phyloP scores from a whole-genome alignment of 2,113 vertebrate species.

The Clarias macrocephalus region DNA sequence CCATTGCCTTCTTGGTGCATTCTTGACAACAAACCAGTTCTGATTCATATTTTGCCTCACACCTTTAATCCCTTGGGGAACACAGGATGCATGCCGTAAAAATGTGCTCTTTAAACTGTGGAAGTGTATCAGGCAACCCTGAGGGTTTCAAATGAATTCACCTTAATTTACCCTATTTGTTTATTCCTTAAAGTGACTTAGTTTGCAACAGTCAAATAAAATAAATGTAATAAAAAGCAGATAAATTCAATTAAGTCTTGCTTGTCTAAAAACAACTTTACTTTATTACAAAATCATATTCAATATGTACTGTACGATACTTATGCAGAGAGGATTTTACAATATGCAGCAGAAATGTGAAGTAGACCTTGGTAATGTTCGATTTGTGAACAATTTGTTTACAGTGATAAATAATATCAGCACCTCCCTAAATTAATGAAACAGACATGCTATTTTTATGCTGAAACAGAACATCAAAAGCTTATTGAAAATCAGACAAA shows the following conservation, averaged over 20 bases:
- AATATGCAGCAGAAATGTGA: not conserved
- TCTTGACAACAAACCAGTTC: slow-evolving; percentile 3
- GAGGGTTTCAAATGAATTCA: not conserved
- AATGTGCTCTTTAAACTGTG: not conserved
- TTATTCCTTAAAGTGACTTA: not conserved
- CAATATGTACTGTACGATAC: not conserved
- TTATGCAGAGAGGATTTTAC: not conserved
- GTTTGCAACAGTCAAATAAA: not conserved
- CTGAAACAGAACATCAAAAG: not conserved
- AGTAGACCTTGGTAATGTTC: not conserved
- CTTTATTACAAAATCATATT: not conserved
- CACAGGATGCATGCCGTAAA: not conserved
- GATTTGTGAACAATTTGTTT: not conserved
- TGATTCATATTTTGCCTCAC: not conserved
- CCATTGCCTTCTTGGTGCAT: too few species aligned
- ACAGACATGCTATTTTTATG: not conserved
- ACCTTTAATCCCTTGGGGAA: not conserved
- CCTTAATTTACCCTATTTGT: not conserved
- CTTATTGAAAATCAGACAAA: not conserved
- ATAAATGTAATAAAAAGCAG: not conserved
- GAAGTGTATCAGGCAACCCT: not conserved
- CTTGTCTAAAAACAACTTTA: not conserved
- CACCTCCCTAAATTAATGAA: not conserved
- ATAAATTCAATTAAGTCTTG: not conserved
- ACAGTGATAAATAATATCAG: not conserved